Evolutionary conservation across 1,140 invertebrate species (phyloP), one percentile per base, ranked within the genome.

Genomic region (Pseudomyrmex pallidus): DNA sequence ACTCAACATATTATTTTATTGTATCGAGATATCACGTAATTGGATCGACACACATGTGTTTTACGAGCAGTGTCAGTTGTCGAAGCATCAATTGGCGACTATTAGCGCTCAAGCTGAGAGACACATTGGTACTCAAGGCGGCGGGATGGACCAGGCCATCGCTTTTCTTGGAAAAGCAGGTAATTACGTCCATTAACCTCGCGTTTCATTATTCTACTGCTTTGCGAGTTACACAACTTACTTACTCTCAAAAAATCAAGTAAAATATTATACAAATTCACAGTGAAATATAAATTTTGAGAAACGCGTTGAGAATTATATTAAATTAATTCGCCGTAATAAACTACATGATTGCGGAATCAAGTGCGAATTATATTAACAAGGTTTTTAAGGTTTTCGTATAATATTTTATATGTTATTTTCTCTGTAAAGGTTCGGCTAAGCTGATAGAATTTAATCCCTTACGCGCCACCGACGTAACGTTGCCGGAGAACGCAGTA

Each of bases 121-220:
- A 85, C 98, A 98, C 87, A 99, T 99, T 89, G 99, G 99, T 15
- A 98, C 98, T 9, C 96, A 98, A 94, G 99, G 99, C 46, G 99
- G 99, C 56, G 99, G 99, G 85, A 99, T 99, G 99, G 99, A 99
- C 94, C 99, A 99, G 95, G 98, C 99, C 0, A 99, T 99, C 90
- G 98, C 98, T 67, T 98, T 99, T 94, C 95, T 99, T 20, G 99
- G 98, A 2, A 96, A 97, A 91, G 94, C 96, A 93, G 98, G 98
- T 96, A 93, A 93, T 84, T 86, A 56, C 35, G 22, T 67, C 35
- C 2, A 50, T 66, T 44, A n/a, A 35, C 76, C 76, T 74, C 5
- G 35, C 35, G 35, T n/a, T n/a, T n/a, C 5, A 15, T 1, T 20
- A 17, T 17, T 1, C 5, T 3, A 4, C 25, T 63, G 17, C 12